Evolutionary conservation across 2,113 vertebrate genomes (phyloP).

Genomic region (human): DNA sequence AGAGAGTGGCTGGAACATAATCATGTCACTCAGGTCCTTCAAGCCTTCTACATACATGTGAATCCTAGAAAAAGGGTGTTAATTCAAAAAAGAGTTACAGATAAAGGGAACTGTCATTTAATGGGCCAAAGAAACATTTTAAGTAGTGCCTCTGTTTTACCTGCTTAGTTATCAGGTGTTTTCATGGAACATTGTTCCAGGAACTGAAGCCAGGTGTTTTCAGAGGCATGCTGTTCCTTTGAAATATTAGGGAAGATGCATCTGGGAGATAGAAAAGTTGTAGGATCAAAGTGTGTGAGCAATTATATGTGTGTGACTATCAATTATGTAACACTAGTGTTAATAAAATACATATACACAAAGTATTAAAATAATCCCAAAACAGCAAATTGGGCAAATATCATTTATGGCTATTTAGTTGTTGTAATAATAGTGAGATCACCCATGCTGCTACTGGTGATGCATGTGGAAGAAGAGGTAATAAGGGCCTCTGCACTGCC

Average conservation of each 20-base stretch:
- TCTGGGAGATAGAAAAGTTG: not conserved
- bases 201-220: not conserved
- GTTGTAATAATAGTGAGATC: not conserved
- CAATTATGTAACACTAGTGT: not conserved
- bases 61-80: conserved; percentile 82
- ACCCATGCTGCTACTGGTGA: not conserved
- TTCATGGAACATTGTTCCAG: no score
- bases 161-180: not conserved
- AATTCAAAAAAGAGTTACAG: not conserved
- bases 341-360: not conserved
- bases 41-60: conserved; percentile 92
- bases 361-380: not conserved
- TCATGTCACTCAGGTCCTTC: conserved; percentile 88
- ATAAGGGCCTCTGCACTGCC: not conserved
- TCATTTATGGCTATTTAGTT: not conserved
- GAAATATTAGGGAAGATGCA: not conserved
- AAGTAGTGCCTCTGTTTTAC: not conserved
- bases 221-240: not conserved
- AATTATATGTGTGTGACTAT: not conserved
- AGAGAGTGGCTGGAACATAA: conserved; percentile 84
- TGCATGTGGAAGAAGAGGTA: not conserved
- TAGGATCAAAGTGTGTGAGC: not conserved
- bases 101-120: not conserved
- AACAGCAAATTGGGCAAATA: not conserved
- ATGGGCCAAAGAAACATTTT: not conserved